phyloP scores from a whole-genome alignment of 2,888 invertebrate species.

The Lagria hirta region DNA sequence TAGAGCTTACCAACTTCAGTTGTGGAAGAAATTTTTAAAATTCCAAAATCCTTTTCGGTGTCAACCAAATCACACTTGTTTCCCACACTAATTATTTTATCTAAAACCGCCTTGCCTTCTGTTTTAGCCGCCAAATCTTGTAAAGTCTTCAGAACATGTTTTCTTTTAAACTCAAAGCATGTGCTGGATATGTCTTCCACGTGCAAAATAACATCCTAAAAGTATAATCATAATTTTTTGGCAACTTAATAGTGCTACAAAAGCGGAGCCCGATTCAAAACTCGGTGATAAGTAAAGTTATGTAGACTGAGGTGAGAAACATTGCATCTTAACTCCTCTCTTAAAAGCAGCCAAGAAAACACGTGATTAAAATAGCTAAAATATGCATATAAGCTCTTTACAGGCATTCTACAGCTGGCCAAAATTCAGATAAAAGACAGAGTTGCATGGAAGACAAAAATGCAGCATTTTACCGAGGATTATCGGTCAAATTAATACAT shows the following conservation, averaged over 20 bases:
- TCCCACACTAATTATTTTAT: slow-evolving; percentile 67
- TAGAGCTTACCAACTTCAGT: slow-evolving; percentile 35
- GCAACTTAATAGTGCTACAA: no score
- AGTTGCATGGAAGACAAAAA: no score
- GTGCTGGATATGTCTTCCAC: slow-evolving; percentile 78
- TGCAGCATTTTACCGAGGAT: no score
- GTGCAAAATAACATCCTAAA: slow-evolving; percentile 76
- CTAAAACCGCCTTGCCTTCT: slow-evolving; percentile 50
- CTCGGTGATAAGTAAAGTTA: no score
- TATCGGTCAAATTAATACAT: no score
- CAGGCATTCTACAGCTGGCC: no score
- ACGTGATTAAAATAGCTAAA: slow-evolving; percentile 11
- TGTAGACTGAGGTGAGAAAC: no score
- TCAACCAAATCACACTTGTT: slow-evolving; percentile 70
- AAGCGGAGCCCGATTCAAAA: no score
- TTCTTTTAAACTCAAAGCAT: slow-evolving; percentile 65
- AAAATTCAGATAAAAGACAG: no score
- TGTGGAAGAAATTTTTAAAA: slow-evolving; percentile 51
- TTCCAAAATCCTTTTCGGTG: slow-evolving; percentile 28
- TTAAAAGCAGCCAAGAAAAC: not conserved
- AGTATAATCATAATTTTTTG: slow-evolving; percentile 35
- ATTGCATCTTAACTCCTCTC: no score
- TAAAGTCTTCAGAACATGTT: slow-evolving; percentile 70
- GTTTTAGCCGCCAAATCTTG: slow-evolving; percentile 54
- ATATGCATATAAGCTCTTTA: no score